Percentiles rank a stretch among this genome's conserved stretches.
These are phyloP conservation scores for Tadarida brasiliensis DNA, from an alignment of 2,797 vertebrate species.

Conservation along the genomic window DNA sequence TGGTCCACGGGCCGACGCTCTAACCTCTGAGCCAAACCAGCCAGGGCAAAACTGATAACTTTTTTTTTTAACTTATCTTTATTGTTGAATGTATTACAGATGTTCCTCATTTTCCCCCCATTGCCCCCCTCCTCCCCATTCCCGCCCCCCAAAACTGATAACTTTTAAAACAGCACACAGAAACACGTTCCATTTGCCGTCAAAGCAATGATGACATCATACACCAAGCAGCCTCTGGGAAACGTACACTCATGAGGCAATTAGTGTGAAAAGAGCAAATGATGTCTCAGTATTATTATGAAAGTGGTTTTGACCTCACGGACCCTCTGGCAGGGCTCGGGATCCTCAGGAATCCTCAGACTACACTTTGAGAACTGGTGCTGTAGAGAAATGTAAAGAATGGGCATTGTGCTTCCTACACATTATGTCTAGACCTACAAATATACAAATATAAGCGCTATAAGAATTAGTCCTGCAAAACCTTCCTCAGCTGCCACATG, in stretches of 20 bases:
- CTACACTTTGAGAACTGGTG: background rate
- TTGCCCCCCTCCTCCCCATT: too few species aligned
- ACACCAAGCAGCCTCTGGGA: background rate
- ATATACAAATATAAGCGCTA: background rate
- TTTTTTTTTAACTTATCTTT: too few species aligned
- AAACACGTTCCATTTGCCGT: background rate
- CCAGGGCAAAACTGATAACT: background rate
- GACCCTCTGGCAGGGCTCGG: background rate
- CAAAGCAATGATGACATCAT: background rate
- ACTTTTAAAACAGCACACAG: background rate
- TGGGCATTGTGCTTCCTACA: background rate
- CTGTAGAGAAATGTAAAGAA: background rate
- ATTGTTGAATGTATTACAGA: too few species aligned
- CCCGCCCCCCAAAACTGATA: background rate
- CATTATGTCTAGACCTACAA: background rate
- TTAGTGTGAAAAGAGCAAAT: background rate
- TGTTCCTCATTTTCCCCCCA: too few species aligned
- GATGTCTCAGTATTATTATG: background rate
- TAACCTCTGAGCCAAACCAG: too few species aligned
- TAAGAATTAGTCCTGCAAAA: background rate
- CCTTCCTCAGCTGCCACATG: background rate
- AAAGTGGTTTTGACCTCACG: background rate
- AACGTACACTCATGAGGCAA: background rate
- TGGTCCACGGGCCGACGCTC: too few species aligned
- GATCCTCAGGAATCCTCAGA: background rate